A percentile compares a stretch with the other conserved stretches of the same genome.
Conservation (phyloP, 2,888 invertebrate species). For the Lamellibrachia columna region DNA sequence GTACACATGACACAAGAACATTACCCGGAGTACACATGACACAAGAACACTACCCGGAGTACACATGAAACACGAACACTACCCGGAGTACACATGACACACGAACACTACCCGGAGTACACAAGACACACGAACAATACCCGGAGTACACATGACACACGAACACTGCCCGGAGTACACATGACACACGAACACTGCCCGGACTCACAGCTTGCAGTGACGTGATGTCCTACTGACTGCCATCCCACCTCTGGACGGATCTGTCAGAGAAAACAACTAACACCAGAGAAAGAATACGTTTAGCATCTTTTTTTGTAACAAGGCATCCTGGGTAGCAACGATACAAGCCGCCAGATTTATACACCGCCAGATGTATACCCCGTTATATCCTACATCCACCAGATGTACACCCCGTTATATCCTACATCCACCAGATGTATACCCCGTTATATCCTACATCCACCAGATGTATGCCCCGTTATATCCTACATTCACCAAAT, state of each 20-base stretch:
- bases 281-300: no score
- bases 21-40: background rate
- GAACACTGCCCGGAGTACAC: background rate
- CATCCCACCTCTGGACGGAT: background rate
- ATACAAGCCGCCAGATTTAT: no score
- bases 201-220: background rate
- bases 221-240: background rate
- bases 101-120: background rate
- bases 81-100: background rate
- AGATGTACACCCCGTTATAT: no score
- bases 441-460: no score
- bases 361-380: no score
- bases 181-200: background rate
- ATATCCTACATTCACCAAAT: no score
- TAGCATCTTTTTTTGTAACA: no score
- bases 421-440: no score
- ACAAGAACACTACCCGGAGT: background rate
- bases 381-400: no score
- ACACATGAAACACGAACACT: background rate
- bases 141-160: background rate
- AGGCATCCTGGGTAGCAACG: no score
- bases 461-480: no score
- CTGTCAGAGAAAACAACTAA: no score
- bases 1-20: background rate
- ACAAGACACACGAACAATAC: background rate